Conservation (phyloP, 2,888 invertebrate genomes). For the Tetragnatha montana region DNA sequence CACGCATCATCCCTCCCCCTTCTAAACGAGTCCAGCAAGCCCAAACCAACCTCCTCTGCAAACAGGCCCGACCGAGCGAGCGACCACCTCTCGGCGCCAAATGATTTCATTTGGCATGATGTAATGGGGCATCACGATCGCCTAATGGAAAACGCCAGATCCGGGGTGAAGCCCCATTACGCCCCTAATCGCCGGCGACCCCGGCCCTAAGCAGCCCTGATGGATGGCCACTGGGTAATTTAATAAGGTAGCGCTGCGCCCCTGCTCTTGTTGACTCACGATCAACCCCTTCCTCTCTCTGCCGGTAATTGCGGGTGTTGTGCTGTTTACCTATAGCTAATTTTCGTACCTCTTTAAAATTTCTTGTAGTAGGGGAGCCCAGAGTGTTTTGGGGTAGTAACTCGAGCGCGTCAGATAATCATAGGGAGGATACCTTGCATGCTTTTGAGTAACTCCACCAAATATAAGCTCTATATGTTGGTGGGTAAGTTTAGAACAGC, state of each 20-base stretch:
- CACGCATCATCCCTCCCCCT: too few relatives aligned
- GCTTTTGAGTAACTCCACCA: too few relatives aligned
- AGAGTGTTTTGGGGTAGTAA: too few relatives aligned
- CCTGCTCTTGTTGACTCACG: not conserved
- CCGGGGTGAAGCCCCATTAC: slow-evolving; percentile 68
- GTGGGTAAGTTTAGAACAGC: too few relatives aligned
- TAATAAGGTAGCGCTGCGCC: slow-evolving; percentile 44
- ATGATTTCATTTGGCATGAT: slow-evolving; percentile 52
- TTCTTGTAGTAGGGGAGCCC: too few relatives aligned
- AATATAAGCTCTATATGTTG: too few relatives aligned
- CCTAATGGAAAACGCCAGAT: slow-evolving; percentile 66
- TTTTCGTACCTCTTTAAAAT: too few relatives aligned
- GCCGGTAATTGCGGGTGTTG: not conserved
- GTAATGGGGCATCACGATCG: slow-evolving; percentile 54
- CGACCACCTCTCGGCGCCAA: slow-evolving; percentile 46
- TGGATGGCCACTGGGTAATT: slow-evolving; percentile 57
- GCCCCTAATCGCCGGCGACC: slow-evolving; percentile 62
- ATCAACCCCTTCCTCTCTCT: not conserved
- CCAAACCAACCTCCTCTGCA: not conserved
- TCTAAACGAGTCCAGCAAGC: not conserved
- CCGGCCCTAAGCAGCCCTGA: slow-evolving; percentile 47
- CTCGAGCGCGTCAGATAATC: too few relatives aligned
- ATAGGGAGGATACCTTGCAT: too few relatives aligned
- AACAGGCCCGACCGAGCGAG: slow-evolving; percentile 25
- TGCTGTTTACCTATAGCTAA: too few relatives aligned